Conservation (phyloP, 2,888 invertebrate species). For the Caradrina clavipalpis region DNA sequence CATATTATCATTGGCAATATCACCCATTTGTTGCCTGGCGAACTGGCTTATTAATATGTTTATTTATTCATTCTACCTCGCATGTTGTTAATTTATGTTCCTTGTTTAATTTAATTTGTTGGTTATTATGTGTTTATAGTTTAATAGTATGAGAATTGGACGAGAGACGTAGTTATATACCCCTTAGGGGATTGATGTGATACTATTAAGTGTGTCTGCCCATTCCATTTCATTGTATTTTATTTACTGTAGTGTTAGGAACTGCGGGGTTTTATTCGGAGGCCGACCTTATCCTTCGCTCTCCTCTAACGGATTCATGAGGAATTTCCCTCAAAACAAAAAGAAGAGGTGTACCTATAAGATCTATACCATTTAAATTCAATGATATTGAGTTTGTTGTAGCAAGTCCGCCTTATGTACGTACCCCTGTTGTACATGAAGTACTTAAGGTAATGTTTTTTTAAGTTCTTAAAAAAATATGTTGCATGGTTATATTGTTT, state of each 20-base stretch:
- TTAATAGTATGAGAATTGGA: constrained; percentile 1
- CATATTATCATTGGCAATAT: neutral
- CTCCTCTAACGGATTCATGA: too few species aligned
- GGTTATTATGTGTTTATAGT: constrained; percentile 7
- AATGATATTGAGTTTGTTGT: neutral
- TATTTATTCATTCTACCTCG: constrained; percentile 49
- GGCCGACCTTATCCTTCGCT: too few species aligned
- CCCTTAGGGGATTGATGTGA: constrained; percentile 11
- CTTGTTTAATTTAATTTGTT: constrained; percentile 37
- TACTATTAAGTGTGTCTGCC: neutral
- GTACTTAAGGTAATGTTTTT: neutral
- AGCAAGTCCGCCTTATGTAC: too few species aligned
- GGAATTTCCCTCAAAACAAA: too few species aligned
- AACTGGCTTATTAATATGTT: constrained; percentile 9
- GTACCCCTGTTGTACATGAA: neutral
- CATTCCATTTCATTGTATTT: neutral
- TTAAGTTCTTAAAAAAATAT: neutral
- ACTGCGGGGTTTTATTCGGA: too few species aligned
- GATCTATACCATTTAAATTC: too few species aligned
- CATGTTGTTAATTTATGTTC: constrained; percentile 45
- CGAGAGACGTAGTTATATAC: neutral
- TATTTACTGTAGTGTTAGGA: too few species aligned
- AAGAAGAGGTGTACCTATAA: too few species aligned
- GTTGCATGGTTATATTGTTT: neutral
- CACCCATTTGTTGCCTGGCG: constrained; percentile 14